Evolutionary conservation across 2,113 vertebrate genomes (phyloP), one percentile per base, ranked within the genome.

Genomic region (Leucopsar rothschildi): DNA sequence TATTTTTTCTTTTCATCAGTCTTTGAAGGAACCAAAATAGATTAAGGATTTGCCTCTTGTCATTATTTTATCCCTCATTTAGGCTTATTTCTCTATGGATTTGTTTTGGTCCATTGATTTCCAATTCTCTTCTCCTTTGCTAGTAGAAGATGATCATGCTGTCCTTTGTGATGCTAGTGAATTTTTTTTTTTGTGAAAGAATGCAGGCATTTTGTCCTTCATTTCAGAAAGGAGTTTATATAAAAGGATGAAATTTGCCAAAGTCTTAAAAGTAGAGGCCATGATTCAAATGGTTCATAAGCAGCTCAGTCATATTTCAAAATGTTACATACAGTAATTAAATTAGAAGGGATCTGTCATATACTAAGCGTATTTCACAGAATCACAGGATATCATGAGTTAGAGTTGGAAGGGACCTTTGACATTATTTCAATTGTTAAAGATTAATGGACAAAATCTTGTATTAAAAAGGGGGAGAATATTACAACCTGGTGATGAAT

Each of bases 61-160:
- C 44, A 55, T 79, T 71, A 71, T 93, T 75, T 87, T 76, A 64
- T 42, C 29, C 39, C 23, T 42, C 35, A 76, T 83, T 86, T 81
- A 91, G 72, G 19, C 25, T 35, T 90, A 31, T 31, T 76, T 78
- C 64, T 78, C 33, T 66, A 49, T 27, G 33, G 61, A 88, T 90
- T 90, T 86, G 24, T 47, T 93, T 85, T 64, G 19, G 29, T 88
- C 15, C 18, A 78, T 73, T 86, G 39, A 94, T 92, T 96, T 86
- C 42, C 65, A 91, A 24, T 95, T 92, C 60, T 63, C 6, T 59
- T 81, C 55, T 64, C 11, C 22, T 84, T 83, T 86, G 23, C 39
- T 81, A 59, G 33, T 47, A 73, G 77, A 29, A 55, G 35, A 39
- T 68, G 39, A 91, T 37, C 52, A 60, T 39, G 10, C 50, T 65